Evolutionary conservation across 2,888 invertebrate species (phyloP).

Genomic region (Isotomurus palustris): DNA sequence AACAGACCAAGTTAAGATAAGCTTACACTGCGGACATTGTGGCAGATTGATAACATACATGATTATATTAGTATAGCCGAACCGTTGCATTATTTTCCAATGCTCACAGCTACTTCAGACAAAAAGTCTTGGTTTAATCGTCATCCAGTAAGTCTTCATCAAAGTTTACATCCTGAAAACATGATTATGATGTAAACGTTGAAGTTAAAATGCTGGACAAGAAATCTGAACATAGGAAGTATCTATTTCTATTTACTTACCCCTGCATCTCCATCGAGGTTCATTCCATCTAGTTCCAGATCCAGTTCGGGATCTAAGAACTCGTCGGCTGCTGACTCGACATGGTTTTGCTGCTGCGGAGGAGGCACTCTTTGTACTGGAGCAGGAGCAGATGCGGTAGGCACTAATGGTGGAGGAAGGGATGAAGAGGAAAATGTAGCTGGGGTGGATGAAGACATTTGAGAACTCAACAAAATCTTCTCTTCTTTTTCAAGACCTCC

Average conservation of each 20-base stretch:
- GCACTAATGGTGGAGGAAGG: slow-evolving; percentile 18
- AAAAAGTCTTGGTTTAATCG: slow-evolving; percentile 45
- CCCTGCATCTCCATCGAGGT: slow-evolving; percentile 72
- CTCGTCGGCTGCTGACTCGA: slow-evolving; percentile 49
- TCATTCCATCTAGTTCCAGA: slow-evolving; percentile 74
- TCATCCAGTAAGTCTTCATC: slow-evolving; percentile 69
- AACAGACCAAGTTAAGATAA: too few species aligned
- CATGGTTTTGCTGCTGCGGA: slow-evolving; percentile 38
- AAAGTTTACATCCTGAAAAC: slow-evolving; percentile 65
- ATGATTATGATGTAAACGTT: background rate
- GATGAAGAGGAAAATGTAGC: slow-evolving; percentile 22
- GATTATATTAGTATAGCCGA: too few species aligned
- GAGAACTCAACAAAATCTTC: slow-evolving; percentile 21
- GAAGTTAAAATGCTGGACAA: slow-evolving; percentile 23
- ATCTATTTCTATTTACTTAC: slow-evolving; percentile 52
- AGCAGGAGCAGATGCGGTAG: slow-evolving; percentile 6
- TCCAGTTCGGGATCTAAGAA: slow-evolving; percentile 68
- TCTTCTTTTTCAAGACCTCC: slow-evolving; percentile 25
- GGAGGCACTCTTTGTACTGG: slow-evolving; percentile 18
- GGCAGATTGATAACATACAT: too few species aligned
- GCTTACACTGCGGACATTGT: too few species aligned
- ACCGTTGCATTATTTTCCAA: too few species aligned
- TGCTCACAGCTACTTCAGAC: background rate
- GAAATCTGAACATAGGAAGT: slow-evolving; percentile 4
- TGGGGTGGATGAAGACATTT: slow-evolving; percentile 1